Conservation (phyloP, 1,140 invertebrate genomes). For the Atta colombica region DNA sequence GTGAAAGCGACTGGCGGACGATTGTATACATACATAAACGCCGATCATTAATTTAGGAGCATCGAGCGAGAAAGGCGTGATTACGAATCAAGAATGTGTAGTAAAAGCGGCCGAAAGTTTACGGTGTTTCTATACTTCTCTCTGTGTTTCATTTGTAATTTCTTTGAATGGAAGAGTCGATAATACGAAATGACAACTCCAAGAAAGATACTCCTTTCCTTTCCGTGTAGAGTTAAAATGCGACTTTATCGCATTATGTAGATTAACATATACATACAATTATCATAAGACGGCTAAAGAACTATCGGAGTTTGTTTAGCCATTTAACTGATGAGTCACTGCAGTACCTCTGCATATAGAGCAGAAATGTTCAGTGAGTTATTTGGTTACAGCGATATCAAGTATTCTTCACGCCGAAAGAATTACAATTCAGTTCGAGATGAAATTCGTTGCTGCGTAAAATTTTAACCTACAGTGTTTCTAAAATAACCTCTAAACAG, state of each 20-base stretch:
- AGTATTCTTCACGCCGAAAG: neutral
- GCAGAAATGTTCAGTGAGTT: neutral
- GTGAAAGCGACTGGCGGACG: neutral
- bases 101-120: neutral
- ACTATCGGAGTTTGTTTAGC: constrained; percentile 6
- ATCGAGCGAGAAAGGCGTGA: neutral
- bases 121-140: neutral
- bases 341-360: neutral
- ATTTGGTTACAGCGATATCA: neutral
- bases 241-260: constrained; percentile 1
- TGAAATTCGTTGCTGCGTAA: neutral
- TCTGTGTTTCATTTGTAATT: constrained; percentile 1
- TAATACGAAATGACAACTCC: neutral
- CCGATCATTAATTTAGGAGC: constrained; percentile 41
- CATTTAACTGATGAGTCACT: neutral
- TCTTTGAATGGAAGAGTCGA: neutral
- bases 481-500: too few relatives aligned
- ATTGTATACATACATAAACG: constrained; percentile 21
- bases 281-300: neutral
- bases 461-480: neutral
- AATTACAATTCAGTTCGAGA: neutral
- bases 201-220: neutral
- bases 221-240: neutral
- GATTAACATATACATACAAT: neutral
- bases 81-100: constrained; percentile 14